Evolutionary conservation across 1,140 invertebrate species (phyloP).

Genomic region (Portunus trituberculatus): DNA sequence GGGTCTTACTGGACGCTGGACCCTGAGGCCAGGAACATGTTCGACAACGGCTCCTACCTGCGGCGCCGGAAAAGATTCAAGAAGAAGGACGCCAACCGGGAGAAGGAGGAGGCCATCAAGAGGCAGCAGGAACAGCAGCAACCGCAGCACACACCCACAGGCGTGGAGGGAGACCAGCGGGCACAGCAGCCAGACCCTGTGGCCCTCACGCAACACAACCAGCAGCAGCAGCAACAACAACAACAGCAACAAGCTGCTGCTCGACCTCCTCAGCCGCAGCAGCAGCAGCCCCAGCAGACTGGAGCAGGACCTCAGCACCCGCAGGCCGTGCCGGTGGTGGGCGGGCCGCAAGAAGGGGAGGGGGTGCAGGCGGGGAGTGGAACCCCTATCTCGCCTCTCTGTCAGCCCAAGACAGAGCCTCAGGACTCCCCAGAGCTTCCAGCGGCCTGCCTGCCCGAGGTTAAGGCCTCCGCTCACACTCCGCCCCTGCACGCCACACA

Average conservation of each 20-base stretch:
- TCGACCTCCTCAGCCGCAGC: conserved; percentile 42
- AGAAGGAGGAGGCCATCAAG: conserved; percentile 86
- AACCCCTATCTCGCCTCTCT: conserved; percentile 73
- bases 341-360: conserved; percentile 59
- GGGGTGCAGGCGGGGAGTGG: conserved; percentile 79
- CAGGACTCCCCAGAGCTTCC: conserved; percentile 77
- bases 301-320: conserved; percentile 46
- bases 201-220: conserved; percentile 56
- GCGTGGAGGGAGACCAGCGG: conserved; percentile 57
- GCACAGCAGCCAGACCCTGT: conserved; percentile 65
- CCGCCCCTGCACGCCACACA: conserved; percentile 69
- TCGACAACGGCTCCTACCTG: conserved; percentile 97
- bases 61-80: conserved; percentile 95
- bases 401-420: conserved; percentile 77
- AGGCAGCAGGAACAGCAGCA: conserved; percentile 73
- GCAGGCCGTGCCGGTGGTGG: conserved; percentile 55
- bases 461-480: conserved; percentile 60
- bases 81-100: conserved; percentile 93
- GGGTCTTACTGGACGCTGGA: conserved; percentile 99
- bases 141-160: conserved; percentile 65
- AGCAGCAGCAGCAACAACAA: conserved; percentile 60
- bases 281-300: conserved; percentile 68
- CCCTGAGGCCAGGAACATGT: conserved; percentile 98
- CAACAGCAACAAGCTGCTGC: conserved; percentile 58
- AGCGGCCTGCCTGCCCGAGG: conserved; percentile 76